Conservation (phyloP, 2,888 invertebrate genomes). For the Anorthoa munda region DNA sequence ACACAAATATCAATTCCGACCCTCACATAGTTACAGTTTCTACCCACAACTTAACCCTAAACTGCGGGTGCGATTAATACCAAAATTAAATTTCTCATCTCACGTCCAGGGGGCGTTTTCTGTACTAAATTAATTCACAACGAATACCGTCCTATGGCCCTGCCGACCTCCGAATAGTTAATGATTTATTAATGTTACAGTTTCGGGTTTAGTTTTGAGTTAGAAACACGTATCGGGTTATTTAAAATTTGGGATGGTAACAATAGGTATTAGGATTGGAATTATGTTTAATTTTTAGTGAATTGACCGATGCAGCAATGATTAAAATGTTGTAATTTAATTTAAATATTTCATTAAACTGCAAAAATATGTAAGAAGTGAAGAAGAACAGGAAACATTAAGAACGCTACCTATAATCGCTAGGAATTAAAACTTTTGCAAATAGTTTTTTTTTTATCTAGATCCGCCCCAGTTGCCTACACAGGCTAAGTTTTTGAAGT, state of each 20-base stretch:
- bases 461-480: too few relatives aligned
- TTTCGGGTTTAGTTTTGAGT: slow-evolving; percentile 59
- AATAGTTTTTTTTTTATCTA: too few relatives aligned
- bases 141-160: slow-evolving; percentile 66
- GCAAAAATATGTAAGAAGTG: too few relatives aligned
- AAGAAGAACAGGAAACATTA: too few relatives aligned
- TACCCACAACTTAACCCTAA: slow-evolving; percentile 67
- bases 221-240: slow-evolving; percentile 48
- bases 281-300: slow-evolving; percentile 14
- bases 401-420: too few relatives aligned
- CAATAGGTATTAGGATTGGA: slow-evolving; percentile 4
- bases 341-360: too few relatives aligned
- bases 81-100: slow-evolving; percentile 83
- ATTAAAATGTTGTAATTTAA: background rate
- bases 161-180: slow-evolving; percentile 66
- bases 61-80: slow-evolving; percentile 73
- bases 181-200: slow-evolving; percentile 73
- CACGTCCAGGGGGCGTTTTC: slow-evolving; percentile 80
- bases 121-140: slow-evolving; percentile 80
- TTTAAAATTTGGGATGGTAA: slow-evolving; percentile 48
- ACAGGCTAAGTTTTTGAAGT: too few relatives aligned
- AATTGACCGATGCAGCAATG: background rate
- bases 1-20: slow-evolving; percentile 62
- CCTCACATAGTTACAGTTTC: slow-evolving; percentile 63
- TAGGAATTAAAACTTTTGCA: too few relatives aligned